Base-by-base conservation (phyloP, 2,113 vertebrate species). In the Corythoichthys haematopterus region DNA sequence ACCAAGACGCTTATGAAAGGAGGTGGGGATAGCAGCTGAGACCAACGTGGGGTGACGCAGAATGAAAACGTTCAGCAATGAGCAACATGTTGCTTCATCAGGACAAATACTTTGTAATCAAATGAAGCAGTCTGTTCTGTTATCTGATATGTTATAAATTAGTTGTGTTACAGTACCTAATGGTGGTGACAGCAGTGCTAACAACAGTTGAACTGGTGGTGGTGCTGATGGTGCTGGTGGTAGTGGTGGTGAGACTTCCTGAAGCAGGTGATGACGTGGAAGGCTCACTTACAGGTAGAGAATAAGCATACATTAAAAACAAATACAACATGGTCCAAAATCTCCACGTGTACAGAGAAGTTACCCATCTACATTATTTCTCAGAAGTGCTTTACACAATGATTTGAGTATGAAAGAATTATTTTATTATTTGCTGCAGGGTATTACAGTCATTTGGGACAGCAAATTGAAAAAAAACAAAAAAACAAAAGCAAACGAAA, bases 111-210 rank as follows among this genome's bases (percentile, higher is more conserved):
- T 43, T 43, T 43, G 40, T 43, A 43, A 43, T 43, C 40, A 43
- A 4, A 43, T 43, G 40, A n/a, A n/a, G n/a, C n/a, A n/a, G n/a
- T n/a, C n/a, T n/a, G n/a, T 8, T 43, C 40, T 1, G 38, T 40
- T 3, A 40, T 40, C 38, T 3, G 6, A 40, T 40, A 43, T 43
- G 9, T n/a, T 35, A 37, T 57, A 38, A 33, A 35, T 28, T 47
- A 33, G 0, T 15, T 58, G 53, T 9, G 84, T 87, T 97, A 99
- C 97, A n/a, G n/a, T n/a, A n/a, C n/a, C 96, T 98, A 93, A 89
- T 90, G 80, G 87, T 92, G 68, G 92, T 91, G 81, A 91, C 88
- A 89, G 87, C 85, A 83, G 91, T 92, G 92, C 89, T 93, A 92
- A 93, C 91, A 91, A 92, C 78, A 85, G 92, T 90, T 86, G 94